Evolutionary conservation across 2,888 invertebrate species (phyloP).

Genomic region (Mesoligia furuncula): DNA sequence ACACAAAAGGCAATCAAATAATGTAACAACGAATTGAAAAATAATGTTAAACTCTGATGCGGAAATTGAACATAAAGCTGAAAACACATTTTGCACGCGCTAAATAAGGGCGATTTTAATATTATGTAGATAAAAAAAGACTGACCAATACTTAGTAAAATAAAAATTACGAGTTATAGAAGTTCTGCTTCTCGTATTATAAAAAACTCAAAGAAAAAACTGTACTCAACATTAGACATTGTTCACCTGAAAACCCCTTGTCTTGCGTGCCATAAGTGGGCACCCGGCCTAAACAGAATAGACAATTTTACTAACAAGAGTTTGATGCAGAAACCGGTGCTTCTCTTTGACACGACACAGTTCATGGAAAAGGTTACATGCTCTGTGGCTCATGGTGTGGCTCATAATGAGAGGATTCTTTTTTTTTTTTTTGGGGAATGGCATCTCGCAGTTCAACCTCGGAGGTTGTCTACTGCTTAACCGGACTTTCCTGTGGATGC

Average conservation of each 20-base stretch:
- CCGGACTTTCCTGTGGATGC: no score
- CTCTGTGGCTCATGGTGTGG: no score
- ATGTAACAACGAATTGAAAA: background rate
- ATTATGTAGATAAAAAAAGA: background rate
- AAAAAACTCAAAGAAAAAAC: no score
- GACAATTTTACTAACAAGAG: background rate
- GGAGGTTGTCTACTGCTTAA: no score
- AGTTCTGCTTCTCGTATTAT: background rate
- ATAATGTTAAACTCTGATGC: no score
- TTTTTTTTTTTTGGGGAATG: no score
- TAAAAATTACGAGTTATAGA: background rate
- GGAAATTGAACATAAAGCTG: background rate
- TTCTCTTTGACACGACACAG: background rate
- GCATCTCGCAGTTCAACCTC: no score
- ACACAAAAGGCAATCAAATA: background rate
- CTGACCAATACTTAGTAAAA: background rate
- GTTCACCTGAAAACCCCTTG: background rate
- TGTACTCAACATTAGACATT: background rate
- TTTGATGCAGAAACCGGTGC: background rate
- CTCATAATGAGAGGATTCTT: no score
- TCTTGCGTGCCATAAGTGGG: background rate
- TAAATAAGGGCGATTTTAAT: background rate
- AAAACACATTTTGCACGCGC: conserved; percentile 15
- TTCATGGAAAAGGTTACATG: no score
- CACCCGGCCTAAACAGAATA: background rate